Conservation (phyloP, 2,888 invertebrate genomes). For the Drosophila fungiperda region DNA sequence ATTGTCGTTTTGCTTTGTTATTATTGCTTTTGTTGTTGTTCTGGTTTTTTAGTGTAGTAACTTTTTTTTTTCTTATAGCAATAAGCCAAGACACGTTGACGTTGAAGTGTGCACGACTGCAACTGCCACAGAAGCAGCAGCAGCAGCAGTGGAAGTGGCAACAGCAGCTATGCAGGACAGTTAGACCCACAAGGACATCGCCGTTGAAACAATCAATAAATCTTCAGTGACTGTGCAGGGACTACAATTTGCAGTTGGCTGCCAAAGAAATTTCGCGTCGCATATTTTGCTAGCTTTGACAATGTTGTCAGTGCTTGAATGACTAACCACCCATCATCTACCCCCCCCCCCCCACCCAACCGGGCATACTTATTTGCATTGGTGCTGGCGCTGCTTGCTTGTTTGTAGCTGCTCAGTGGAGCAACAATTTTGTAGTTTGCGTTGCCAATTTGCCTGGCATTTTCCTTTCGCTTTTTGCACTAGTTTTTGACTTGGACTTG, state of each 20-base stretch:
- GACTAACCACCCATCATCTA: not conserved
- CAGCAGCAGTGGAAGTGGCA: constrained; percentile 2
- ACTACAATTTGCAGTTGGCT: constrained; percentile 28
- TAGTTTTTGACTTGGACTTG: constrained; percentile 52
- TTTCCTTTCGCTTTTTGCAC: constrained; percentile 50
- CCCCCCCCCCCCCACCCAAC: not conserved
- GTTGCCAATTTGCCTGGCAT: constrained; percentile 71
- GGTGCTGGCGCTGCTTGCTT: constrained; percentile 29
- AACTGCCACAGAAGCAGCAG: constrained; percentile 17
- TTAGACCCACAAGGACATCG: constrained; percentile 37
- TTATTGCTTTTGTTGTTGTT: constrained; percentile 30
- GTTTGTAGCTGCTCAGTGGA: constrained; percentile 67
- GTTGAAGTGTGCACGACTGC: constrained; percentile 25
- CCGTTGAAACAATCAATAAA: constrained; percentile 74
- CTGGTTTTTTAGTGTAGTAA: constrained; percentile 32
- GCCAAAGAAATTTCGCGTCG: constrained; percentile 39
- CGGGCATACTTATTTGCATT: constrained; percentile 49
- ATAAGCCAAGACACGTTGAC: constrained; percentile 50
- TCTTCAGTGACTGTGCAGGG: constrained; percentile 69
- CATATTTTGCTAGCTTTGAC: constrained; percentile 45
- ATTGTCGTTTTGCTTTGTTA: constrained; percentile 44
- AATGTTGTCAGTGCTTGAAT: constrained; percentile 46
- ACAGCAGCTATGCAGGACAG: constrained; percentile 17
- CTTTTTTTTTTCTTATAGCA: constrained; percentile 56
- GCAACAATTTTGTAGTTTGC: constrained; percentile 75